Conservation (phyloP, 2,888 invertebrate genomes). For the Nasonia oneida region DNA sequence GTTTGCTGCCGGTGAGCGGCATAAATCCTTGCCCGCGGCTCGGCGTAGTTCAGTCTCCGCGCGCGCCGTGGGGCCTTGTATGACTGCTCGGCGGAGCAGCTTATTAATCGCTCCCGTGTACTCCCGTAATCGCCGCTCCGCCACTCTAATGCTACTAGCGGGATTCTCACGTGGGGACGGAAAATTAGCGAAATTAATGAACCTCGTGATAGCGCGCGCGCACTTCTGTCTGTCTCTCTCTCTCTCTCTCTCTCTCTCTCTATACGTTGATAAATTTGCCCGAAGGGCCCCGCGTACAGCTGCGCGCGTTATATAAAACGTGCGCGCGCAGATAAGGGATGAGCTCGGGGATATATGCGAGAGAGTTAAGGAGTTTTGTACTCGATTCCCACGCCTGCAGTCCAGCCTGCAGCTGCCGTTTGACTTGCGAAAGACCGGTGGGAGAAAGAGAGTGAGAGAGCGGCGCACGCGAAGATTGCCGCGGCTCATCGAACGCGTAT, state of each 20-base stretch:
- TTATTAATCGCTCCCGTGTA: conserved; percentile 30
- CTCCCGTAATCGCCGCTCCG: conserved; percentile 8
- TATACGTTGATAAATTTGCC: conserved; percentile 19
- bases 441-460: background rate
- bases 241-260: too few species aligned
- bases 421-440: background rate
- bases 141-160: background rate
- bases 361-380: conserved; percentile 1
- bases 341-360: background rate
- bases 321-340: background rate
- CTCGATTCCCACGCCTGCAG: background rate
- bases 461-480: background rate
- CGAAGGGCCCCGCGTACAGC: background rate
- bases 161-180: conserved; percentile 33
- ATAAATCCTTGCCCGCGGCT: conserved; percentile 37
- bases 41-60: background rate
- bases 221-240: too few species aligned
- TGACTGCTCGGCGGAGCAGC: conserved; percentile 17
- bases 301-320: background rate
- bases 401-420: conserved; percentile 11
- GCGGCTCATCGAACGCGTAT: background rate
- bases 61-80: conserved; percentile 2
- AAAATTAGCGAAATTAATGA: conserved; percentile 4
- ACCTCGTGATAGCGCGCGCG: background rate
- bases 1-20: background rate